Percentiles rank a stretch among this genome's conserved stretches.
phyloP scores from a whole-genome alignment of 2,888 invertebrate genomes.

The Cremastinae sp. region DNA sequence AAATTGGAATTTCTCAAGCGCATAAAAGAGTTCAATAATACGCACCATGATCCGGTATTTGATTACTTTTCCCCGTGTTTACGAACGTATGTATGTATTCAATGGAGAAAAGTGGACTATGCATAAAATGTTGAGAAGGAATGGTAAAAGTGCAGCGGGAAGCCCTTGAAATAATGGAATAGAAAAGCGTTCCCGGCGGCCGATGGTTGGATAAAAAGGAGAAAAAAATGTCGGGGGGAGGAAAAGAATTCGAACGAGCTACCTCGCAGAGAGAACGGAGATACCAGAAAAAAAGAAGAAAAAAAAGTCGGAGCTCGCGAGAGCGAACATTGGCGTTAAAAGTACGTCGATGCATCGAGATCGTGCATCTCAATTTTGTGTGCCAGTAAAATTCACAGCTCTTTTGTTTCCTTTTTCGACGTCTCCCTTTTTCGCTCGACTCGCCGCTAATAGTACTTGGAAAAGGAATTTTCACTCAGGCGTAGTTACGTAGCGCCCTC shows the following conservation, averaged over 20 bases:
- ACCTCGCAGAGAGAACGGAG: constrained; percentile 20
- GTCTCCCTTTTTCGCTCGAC: background rate
- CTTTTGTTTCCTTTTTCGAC: constrained; percentile 51
- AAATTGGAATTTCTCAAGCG: constrained; percentile 22
- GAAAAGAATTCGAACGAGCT: constrained; percentile 5
- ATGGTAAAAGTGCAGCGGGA: constrained; percentile 30
- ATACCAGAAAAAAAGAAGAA: background rate
- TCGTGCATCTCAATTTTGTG: constrained; percentile 62
- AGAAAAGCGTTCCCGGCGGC: constrained; percentile 29
- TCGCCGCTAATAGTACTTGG: constrained; percentile 38
- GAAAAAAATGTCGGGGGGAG: background rate
- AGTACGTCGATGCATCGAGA: constrained; percentile 55
- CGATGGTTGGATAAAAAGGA: constrained; percentile 39
- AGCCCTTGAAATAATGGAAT: constrained; percentile 62
- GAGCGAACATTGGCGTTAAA: constrained; percentile 59
- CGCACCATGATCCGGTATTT: constrained; percentile 19
- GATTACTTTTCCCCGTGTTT: constrained; percentile 37
- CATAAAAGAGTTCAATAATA: constrained; percentile 1
- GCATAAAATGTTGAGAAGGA: constrained; percentile 21
- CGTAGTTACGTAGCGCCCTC: constrained; percentile 36
- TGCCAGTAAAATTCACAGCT: constrained; percentile 44
- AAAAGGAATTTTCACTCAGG: constrained; percentile 46
- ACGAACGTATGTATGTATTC: constrained; percentile 2
- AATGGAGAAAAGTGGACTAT: constrained; percentile 32
- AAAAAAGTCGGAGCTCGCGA: constrained; percentile 25